Evolutionary conservation across 2,113 vertebrate genomes (phyloP), one percentile per base, ranked within the genome.

Genomic region (Tychaedon coryphoeus): DNA sequence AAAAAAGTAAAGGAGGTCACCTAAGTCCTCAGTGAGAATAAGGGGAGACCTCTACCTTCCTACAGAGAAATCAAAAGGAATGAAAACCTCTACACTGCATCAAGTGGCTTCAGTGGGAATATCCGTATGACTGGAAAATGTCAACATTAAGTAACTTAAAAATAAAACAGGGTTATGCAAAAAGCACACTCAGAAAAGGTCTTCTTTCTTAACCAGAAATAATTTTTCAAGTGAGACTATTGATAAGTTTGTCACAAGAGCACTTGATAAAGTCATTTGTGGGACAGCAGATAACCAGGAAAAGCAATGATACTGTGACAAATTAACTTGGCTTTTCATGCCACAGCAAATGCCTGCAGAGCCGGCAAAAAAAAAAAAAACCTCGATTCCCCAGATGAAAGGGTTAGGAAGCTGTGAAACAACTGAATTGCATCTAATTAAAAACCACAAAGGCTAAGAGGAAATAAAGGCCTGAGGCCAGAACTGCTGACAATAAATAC

Each of bases 371-470:
- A 4, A 7, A 70, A 84, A 87, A 45, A 4, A 7, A 4, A 5
- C 0, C 1, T 20, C 4, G 1, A 78, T 40, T 92, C 62, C 75
- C 71, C 25, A 88, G 79, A 88, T 34, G 50, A 84, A 93, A 83
- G 58, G 13, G 34, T 61, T 66, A 84, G 56, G 50, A 84, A 93
- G 60, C 69, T 74, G 64, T 57, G 42, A 91, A 91, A 93, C 36
- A 84, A 80, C n/a, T 73, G 56, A 93, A 90, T 8, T 53, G 42
- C 71, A 90, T 67, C 75, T 95, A 90, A 93, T 75, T 93, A 82
- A 88, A 82, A 92, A 23, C 20, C 78, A 90, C 34, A 79, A 75
- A 82, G 50, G 48, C 33, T 65, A 72, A 69, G 57, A 90, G 62
- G 45, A 83, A 94, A 57, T 50, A 57, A 86, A 76, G 43, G 36